Base-by-base conservation (phyloP, 2,797 vertebrate genomes). In the Pangasius mekongensis region DNA sequence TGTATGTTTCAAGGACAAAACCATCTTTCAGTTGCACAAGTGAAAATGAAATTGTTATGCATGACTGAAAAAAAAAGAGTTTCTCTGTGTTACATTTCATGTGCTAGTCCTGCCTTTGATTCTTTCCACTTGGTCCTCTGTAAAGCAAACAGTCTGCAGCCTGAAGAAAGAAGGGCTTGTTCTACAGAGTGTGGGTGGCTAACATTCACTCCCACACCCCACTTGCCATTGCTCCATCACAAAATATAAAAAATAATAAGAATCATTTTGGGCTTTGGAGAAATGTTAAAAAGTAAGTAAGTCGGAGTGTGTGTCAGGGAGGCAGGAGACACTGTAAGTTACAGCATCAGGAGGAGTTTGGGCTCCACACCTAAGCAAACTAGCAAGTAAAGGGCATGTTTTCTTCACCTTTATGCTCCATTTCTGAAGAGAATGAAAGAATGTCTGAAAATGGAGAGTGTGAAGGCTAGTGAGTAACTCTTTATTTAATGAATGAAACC, bases 161-260 rank as follows among this genome's bases (percentile, higher is more conserved):
- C 73, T 87, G 74, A 91, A 92, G 89, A 92, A 92, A 87, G 91
- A 87, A 71, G 66, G 86, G 66, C 86, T 91, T 91, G 91, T 92
- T 91, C 89, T 89, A 20, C 43, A 80, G 71, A 86, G 87, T 43
- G 88, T 90, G 91, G 91, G 91, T 90, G 90, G 91, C 88, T 90
- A 84, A 90, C 88, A 84, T 66, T 84, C 71, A 85, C 88, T 88
- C 86, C 60, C 85, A 83, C 84, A 88, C 60, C 22, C 14, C 81
- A 73, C 64, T 69, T 83, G 86, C 85, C 85, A 86, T 64, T 27
- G 64, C 82, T 84, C 82, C 85, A 85, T 87, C 76, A 86, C 73
- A 73, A 90, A 86, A 91, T 86, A 78, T 92, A 90, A 87, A 80
- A 82, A 74, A 69, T 85, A 85, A 81, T 74, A 86, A 52, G 80